Evolutionary conservation across 2,113 vertebrate species (phyloP).

Genomic region (Pelecanus crispus): DNA sequence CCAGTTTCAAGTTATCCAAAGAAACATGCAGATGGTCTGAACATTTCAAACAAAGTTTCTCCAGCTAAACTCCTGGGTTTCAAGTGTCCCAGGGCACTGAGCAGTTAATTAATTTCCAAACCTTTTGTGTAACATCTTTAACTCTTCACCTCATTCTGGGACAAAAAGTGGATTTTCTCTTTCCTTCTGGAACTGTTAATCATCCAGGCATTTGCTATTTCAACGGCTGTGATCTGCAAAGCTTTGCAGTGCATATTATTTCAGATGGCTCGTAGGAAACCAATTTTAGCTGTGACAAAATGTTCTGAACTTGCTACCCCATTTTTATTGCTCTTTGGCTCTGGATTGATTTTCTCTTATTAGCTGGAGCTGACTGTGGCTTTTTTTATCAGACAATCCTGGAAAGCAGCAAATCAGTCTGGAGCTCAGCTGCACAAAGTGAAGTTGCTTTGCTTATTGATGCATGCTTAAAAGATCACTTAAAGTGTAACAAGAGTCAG

Average conservation of each 20-base stretch:
- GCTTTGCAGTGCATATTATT: constrained; percentile 26
- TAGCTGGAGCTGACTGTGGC: constrained; percentile 35
- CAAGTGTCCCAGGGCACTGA: not conserved
- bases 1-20: not conserved
- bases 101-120: not conserved
- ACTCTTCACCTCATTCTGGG: not conserved
- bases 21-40: not conserved
- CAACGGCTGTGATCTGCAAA: not conserved
- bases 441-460: constrained; percentile 38
- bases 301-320: constrained; percentile 57
- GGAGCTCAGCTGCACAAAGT: constrained; percentile 27
- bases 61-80: not conserved
- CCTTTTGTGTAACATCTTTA: not conserved
- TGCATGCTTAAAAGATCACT: constrained; percentile 40
- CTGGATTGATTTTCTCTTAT: constrained; percentile 46
- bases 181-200: not conserved
- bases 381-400: constrained; percentile 54
- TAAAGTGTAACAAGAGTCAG: constrained; percentile 19
- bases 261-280: constrained; percentile 23
- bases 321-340: constrained; percentile 61
- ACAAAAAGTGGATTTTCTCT: not conserved
- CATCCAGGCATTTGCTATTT: not conserved
- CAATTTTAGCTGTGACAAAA: constrained; percentile 59
- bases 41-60: not conserved
- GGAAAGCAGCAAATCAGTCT: constrained; percentile 46